phyloP scores from a whole-genome alignment of 1,140 invertebrate genomes.

The Atta texana region DNA sequence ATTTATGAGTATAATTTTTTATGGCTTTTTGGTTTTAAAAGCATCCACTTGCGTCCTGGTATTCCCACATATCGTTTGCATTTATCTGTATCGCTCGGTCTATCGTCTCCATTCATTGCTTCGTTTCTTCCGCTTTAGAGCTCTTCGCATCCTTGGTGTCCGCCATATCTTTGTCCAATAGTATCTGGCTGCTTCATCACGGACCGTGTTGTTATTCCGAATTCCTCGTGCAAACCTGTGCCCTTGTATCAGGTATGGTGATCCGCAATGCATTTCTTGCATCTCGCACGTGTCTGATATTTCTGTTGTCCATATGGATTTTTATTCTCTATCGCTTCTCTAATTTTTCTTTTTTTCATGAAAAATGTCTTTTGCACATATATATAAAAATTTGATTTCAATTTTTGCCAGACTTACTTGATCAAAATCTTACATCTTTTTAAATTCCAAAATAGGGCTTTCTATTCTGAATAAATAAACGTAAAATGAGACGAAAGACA shows the following conservation, averaged over 20 bases:
- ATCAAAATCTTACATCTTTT: constrained; percentile 85
- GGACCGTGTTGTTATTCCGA: not conserved
- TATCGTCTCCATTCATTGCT: constrained; percentile 19
- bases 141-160: constrained; percentile 48
- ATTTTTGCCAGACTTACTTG: constrained; percentile 85
- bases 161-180: constrained; percentile 56
- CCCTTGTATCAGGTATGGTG: constrained; percentile 13
- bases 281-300: constrained; percentile 5
- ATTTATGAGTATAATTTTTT: constrained; percentile 55
- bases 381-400: constrained; percentile 58
- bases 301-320: constrained; percentile 22
- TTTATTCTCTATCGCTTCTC: constrained; percentile 19
- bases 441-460: constrained; percentile 65
- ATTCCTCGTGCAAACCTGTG: constrained; percentile 26
- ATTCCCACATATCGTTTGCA: constrained; percentile 80
- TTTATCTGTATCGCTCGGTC: constrained; percentile 55
- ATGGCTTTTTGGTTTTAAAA: constrained; percentile 43
- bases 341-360: constrained; percentile 2
- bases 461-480: constrained; percentile 72
- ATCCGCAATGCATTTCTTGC: constrained; percentile 22
- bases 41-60: constrained; percentile 78
- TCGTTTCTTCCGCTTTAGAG: constrained; percentile 59
- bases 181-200: constrained; percentile 27
- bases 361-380: constrained; percentile 17
- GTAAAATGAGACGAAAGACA: constrained; percentile 75